A percentile compares a stretch with the other conserved stretches of the same genome.
Conservation (phyloP, 2,888 invertebrate species). For the Tubulanus polymorphus region DNA sequence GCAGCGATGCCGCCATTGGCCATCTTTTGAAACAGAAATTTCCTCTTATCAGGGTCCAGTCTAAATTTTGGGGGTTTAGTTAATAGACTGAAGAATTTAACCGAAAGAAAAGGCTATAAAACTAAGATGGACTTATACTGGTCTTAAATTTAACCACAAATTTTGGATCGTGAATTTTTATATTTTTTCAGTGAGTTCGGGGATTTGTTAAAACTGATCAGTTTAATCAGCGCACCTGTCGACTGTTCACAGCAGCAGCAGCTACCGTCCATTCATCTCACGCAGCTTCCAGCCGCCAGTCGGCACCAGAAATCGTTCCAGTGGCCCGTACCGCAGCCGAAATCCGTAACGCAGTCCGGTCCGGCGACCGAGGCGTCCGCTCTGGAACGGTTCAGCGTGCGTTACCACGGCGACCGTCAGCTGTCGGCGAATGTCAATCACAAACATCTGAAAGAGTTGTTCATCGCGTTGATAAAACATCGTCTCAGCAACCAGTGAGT, state of each 20-base stretch:
- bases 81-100: too few species aligned
- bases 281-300: neutral
- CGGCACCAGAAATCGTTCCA: conserved; percentile 11
- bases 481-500: conserved; percentile 42
- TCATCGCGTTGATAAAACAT: conserved; percentile 38
- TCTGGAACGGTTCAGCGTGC: conserved; percentile 35
- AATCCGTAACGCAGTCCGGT: conserved; percentile 26
- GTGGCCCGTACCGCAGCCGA: conserved; percentile 29
- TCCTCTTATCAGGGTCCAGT: too few species aligned
- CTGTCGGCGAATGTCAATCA: conserved; percentile 33
- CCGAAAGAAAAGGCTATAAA: too few species aligned
- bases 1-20: too few species aligned
- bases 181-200: too few species aligned
- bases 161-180: too few species aligned
- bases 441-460: conserved; percentile 34
- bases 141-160: too few species aligned
- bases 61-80: too few species aligned
- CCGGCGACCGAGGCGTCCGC: conserved; percentile 33
- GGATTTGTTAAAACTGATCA: too few species aligned
- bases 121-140: too few species aligned
- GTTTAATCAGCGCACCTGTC: too few species aligned
- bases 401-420: conserved; percentile 40
- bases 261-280: conserved; percentile 22
- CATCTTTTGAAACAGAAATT: too few species aligned
- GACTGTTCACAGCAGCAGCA: conserved; percentile 10